phyloP scores from a whole-genome alignment of 2,888 invertebrate species.

The Beris morrisii region DNA sequence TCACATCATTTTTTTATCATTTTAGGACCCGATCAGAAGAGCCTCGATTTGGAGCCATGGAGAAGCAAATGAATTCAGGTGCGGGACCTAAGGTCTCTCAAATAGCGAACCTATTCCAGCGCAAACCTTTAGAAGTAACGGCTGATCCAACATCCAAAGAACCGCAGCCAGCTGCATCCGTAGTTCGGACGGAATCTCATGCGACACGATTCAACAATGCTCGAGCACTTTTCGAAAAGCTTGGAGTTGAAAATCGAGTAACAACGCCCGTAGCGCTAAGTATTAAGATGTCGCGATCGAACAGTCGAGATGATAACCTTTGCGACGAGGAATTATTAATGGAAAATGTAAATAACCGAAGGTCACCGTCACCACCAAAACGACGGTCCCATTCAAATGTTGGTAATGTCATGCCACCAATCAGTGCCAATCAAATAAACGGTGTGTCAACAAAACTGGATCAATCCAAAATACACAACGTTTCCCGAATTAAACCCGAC shows the following conservation, averaged over 20 bases:
- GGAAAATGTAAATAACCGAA: slow-evolving; percentile 44
- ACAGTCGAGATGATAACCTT: slow-evolving; percentile 55
- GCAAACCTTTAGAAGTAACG: slow-evolving; percentile 62
- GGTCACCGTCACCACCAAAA: slow-evolving; percentile 47
- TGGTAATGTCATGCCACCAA: slow-evolving; percentile 51
- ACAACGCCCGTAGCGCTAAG: slow-evolving; percentile 45
- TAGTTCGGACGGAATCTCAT: slow-evolving; percentile 85
- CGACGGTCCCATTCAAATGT: slow-evolving; percentile 46
- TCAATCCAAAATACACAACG: slow-evolving; percentile 49
- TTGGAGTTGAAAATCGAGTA: slow-evolving; percentile 72
- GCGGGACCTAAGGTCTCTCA: slow-evolving; percentile 83
- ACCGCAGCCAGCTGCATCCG: slow-evolving; percentile 63
- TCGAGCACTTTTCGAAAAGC: slow-evolving; percentile 86
- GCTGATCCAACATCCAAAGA: slow-evolving; percentile 48
- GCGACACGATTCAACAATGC: slow-evolving; percentile 90
- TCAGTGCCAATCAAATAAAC: slow-evolving; percentile 52
- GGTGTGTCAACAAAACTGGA: slow-evolving; percentile 58
- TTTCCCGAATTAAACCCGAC: slow-evolving; percentile 63
- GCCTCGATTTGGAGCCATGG: slow-evolving; percentile 56
- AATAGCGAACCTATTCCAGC: slow-evolving; percentile 89
- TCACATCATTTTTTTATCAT: slow-evolving; percentile 25
- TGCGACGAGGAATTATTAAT: slow-evolving; percentile 46
- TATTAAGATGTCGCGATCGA: slow-evolving; percentile 52
- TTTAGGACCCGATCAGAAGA: slow-evolving; percentile 20
- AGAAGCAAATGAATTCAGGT: slow-evolving; percentile 64